Conservation (phyloP, 2,797 vertebrate genomes). For the Falco novaeseelandiae region DNA sequence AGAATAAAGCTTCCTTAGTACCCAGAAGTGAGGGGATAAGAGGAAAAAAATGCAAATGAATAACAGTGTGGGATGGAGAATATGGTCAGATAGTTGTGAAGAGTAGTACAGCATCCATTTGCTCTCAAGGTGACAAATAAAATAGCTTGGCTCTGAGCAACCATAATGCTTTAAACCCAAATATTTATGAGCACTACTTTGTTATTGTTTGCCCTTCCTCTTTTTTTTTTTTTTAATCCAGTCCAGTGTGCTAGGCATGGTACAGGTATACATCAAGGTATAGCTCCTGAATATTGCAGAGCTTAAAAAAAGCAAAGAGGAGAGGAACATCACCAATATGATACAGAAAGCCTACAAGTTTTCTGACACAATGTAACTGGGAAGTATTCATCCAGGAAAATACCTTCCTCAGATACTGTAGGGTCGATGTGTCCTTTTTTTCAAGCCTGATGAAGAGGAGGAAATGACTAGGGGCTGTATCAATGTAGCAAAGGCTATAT, state of each 20-base stretch:
- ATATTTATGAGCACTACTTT: not conserved
- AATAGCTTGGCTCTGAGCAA: not conserved
- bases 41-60: not conserved
- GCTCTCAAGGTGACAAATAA: not conserved
- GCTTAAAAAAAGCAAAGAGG: not conserved
- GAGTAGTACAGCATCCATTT: not conserved
- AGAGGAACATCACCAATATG: not conserved
- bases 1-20: not conserved
- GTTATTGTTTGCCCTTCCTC: not conserved
- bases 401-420: not conserved
- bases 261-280: not conserved
- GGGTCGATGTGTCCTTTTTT: not conserved
- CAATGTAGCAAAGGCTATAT: rapidly evolving
- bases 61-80: not conserved
- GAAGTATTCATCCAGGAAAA: not conserved
- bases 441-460: not conserved
- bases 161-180: not conserved
- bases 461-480: not conserved
- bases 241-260: not conserved
- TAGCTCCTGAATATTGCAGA: not conserved
- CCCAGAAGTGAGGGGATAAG: not conserved
- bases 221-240: not conserved
- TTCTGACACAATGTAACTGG: not conserved
- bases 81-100: not conserved
- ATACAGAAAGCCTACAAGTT: not conserved